A percentile compares a stretch with the other conserved stretches of the same genome.
Conservation (phyloP, 1,140 invertebrate genomes). For the Leptinotarsa texana region DNA sequence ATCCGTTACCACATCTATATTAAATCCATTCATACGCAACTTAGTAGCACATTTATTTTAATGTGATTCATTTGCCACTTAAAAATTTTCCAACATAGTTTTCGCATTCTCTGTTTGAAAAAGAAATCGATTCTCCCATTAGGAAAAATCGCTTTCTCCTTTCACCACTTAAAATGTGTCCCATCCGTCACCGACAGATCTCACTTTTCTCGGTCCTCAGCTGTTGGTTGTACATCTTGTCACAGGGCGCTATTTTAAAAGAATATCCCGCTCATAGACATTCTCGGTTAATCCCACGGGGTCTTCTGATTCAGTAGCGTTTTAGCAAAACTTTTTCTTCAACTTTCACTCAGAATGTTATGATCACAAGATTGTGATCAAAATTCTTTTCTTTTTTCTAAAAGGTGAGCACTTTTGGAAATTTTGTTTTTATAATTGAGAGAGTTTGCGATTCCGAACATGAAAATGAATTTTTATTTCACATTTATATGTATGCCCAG, state of each 20-base stretch:
- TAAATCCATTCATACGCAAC: no score
- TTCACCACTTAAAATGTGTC: not conserved
- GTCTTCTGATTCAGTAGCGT: not conserved
- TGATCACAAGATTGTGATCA: no score
- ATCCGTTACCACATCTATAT: no score
- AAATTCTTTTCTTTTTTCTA: no score
- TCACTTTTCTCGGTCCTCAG: not conserved
- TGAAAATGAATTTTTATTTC: no score
- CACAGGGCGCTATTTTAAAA: conserved; percentile 5
- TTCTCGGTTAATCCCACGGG: not conserved
- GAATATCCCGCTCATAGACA: not conserved
- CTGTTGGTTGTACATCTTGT: conserved; percentile 1
- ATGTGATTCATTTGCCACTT: no score
- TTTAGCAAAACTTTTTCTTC: not conserved
- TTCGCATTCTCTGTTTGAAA: not conserved
- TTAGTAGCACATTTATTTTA: no score
- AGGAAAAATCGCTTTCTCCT: not conserved
- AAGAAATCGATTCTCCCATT: not conserved
- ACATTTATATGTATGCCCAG: no score
- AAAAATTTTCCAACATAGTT: not conserved
- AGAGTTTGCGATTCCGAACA: no score
- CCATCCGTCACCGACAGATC: not conserved
- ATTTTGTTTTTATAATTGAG: no score
- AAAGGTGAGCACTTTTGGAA: no score
- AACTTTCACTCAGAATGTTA: not conserved